A percentile compares a stretch with the other conserved stretches of the same genome.
Conservation (phyloP, 2,113 vertebrate genomes). For the Macrotus californicus region DNA sequence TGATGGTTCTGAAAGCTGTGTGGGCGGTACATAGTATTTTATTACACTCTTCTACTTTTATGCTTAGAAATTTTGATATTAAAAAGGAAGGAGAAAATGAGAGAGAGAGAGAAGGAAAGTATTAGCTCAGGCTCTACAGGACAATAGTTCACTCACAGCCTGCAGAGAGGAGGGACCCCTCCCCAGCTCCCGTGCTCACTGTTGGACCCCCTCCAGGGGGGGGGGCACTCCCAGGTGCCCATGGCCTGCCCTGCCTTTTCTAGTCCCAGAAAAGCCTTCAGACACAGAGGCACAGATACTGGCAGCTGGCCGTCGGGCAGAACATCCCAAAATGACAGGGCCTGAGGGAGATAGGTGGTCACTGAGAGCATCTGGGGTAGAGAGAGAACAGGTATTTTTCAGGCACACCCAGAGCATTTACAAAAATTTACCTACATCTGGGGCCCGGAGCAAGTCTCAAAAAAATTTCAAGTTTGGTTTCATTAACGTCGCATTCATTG, state of each 20-base stretch:
- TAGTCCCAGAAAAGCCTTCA: background rate
- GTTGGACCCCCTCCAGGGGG: background rate
- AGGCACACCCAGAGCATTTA: background rate
- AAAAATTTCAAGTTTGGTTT: background rate
- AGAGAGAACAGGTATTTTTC: background rate
- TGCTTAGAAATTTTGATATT: background rate
- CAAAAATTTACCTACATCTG: background rate
- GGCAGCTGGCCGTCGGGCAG: background rate
- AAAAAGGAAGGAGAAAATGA: background rate
- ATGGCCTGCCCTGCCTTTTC: background rate
- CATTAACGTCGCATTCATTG: background rate
- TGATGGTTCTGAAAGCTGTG: background rate
- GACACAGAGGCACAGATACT: background rate
- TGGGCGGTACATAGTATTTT: background rate
- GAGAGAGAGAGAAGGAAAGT: background rate
- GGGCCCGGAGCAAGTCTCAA: background rate
- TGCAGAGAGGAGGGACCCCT: fast-evolving
- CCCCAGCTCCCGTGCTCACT: too few species aligned
- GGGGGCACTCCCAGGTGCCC: fast-evolving
- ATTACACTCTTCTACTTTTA: background rate
- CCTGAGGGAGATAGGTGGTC: background rate
- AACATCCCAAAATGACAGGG: background rate
- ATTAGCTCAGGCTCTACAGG: background rate
- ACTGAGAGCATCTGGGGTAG: fast-evolving
- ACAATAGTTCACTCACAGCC: fast-evolving